Evolutionary conservation across 2,797 vertebrate genomes (phyloP).

Genomic region (Periophthalmus magnuspinnatus): DNA sequence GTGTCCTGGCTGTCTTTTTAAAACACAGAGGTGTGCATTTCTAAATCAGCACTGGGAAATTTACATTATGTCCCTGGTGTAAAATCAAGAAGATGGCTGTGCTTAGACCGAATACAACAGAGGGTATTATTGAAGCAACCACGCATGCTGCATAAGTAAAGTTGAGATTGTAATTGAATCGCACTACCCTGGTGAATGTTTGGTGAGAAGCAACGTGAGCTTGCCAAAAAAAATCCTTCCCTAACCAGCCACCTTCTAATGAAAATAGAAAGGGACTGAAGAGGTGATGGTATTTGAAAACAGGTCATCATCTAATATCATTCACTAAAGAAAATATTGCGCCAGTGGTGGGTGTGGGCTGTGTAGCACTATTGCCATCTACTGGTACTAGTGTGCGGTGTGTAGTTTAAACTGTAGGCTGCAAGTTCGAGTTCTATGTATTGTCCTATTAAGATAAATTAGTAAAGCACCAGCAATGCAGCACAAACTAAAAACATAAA

Average conservation of each 20-base stretch:
- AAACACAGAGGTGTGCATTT: conserved; percentile 40
- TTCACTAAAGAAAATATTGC: conserved; percentile 50
- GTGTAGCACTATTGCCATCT: conserved; percentile 80
- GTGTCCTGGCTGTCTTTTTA: conserved; percentile 32
- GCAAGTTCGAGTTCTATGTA: neutral
- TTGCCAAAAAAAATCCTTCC: conserved; percentile 55
- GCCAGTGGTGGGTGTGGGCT: conserved; percentile 10
- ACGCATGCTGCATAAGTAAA: conserved; percentile 61
- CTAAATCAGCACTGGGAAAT: conserved; percentile 48
- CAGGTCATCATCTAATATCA: conserved; percentile 70
- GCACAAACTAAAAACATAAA: neutral
- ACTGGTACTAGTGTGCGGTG: conserved; percentile 48
- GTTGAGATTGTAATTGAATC: conserved; percentile 67
- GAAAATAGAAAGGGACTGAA: conserved; percentile 68
- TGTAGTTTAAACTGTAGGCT: conserved; percentile 1
- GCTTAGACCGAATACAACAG: conserved; percentile 48
- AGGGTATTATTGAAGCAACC: conserved; percentile 59
- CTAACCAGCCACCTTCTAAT: conserved; percentile 72
- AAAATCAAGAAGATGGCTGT: conserved; percentile 65
- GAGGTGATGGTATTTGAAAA: conserved; percentile 70
- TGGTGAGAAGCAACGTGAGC: conserved; percentile 45
- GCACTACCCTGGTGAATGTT: conserved; percentile 52
- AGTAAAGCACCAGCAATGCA: neutral
- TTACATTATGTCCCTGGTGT: conserved; percentile 54
- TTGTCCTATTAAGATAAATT: too few relatives aligned